Percentiles rank a stretch among this genome's conserved stretches.
Conservation (phyloP, 1,140 invertebrate genomes). For the Colletes gigas region DNA sequence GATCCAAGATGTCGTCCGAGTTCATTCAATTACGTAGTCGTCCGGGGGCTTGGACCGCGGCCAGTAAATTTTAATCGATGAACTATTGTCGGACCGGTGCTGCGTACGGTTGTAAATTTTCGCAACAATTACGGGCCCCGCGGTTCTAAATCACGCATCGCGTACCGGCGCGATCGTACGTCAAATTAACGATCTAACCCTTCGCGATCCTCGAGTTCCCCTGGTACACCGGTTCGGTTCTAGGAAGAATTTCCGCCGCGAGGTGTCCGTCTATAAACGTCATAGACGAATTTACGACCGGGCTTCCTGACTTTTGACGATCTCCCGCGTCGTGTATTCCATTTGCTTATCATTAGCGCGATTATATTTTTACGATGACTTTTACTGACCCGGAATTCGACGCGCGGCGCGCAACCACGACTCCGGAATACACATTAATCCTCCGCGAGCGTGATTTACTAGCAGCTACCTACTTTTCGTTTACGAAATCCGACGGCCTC, state of each 20-base stretch:
- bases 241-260: constrained; percentile 60
- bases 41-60: background rate
- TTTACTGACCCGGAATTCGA: constrained; percentile 48
- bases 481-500: background rate
- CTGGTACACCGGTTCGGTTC: constrained; percentile 13
- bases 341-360: constrained; percentile 60
- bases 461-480: constrained; percentile 29
- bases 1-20: background rate
- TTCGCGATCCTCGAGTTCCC: constrained; percentile 2
- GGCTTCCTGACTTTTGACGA: constrained; percentile 75
- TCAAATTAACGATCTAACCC: constrained; percentile 52
- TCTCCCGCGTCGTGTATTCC: constrained; percentile 49
- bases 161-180: constrained; percentile 1
- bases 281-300: constrained; percentile 76
- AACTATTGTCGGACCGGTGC: background rate
- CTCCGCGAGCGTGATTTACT: constrained; percentile 26
- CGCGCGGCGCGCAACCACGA: background rate
- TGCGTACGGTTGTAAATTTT: constrained; percentile 16
- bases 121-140: constrained; percentile 31
- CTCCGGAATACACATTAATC: background rate
- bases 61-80: background rate
- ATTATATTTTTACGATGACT: constrained; percentile 59
- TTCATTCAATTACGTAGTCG: background rate
- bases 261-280: constrained; percentile 73
- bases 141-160: constrained; percentile 33